Percentiles rank a stretch among this genome's conserved stretches.
Evolutionary conservation across 2,797 vertebrate species (phyloP).

Genomic region (Esox lucius): DNA sequence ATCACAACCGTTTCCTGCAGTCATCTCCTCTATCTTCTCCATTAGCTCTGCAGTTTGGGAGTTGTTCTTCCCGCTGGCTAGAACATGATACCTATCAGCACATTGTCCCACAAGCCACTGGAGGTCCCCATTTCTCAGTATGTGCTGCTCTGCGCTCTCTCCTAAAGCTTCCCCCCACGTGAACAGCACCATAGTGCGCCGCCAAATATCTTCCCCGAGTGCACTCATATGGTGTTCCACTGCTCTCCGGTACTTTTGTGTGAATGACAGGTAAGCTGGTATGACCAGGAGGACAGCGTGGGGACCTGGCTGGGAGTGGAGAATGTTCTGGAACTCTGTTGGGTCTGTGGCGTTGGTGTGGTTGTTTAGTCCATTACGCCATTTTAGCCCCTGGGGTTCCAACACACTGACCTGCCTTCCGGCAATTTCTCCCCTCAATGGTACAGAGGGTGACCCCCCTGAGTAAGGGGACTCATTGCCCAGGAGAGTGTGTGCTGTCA

Average conservation of each 20-base stretch:
- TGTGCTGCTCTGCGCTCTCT: slow-evolving; percentile 65
- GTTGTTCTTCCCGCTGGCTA: slow-evolving; percentile 50
- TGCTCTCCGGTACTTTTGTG: slow-evolving; percentile 58
- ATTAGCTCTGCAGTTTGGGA: slow-evolving; percentile 45
- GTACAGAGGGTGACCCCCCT: slow-evolving; percentile 22
- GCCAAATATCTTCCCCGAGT: slow-evolving; percentile 61
- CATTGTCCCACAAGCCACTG: slow-evolving; percentile 61
- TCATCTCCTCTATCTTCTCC: slow-evolving; percentile 61
- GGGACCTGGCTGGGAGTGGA: slow-evolving; percentile 55
- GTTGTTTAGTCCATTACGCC: slow-evolving; percentile 60
- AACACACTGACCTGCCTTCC: slow-evolving; percentile 45
- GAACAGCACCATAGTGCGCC: slow-evolving; percentile 61
- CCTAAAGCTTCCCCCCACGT: slow-evolving; percentile 73
- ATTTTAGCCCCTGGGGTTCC: slow-evolving; percentile 64
- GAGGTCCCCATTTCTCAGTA: slow-evolving; percentile 67
- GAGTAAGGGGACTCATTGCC: slow-evolving; percentile 32
- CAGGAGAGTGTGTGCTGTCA: slow-evolving; percentile 52
- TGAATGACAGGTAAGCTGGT: slow-evolving; percentile 69
- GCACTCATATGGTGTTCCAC: slow-evolving; percentile 57
- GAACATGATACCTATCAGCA: slow-evolving; percentile 58
- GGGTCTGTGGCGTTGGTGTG: not conserved
- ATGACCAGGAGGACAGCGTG: slow-evolving; percentile 66
- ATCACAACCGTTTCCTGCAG: slow-evolving; percentile 33
- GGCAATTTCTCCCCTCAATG: slow-evolving; percentile 60
- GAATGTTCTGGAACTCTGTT: slow-evolving; percentile 35